phyloP scores from a whole-genome alignment of 1,140 invertebrate genomes.

The Pseudomyrmex gracilis region DNA sequence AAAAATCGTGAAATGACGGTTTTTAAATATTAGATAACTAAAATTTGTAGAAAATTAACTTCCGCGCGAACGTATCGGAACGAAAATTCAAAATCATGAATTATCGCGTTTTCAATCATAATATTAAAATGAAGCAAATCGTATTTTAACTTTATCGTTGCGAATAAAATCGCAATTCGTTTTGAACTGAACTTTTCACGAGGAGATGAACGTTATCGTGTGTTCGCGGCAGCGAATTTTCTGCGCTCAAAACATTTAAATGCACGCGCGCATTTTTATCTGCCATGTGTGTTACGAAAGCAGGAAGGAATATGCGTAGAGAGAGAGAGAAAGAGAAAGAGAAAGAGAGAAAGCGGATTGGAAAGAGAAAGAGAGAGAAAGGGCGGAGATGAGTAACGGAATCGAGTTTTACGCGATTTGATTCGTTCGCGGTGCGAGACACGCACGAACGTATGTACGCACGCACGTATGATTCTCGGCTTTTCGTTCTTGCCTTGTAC shows the following conservation, averaged over 20 bases:
- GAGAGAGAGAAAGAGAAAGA: too few relatives aligned
- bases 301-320: constrained; percentile 10
- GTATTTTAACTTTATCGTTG: constrained; percentile 8
- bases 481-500: constrained; percentile 16
- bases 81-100: not conserved
- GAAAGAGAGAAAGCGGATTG: not conserved
- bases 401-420: constrained; percentile 58
- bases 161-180: constrained; percentile 57
- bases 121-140: not conserved
- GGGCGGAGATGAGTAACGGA: constrained; percentile 45
- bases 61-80: not conserved
- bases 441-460: not conserved
- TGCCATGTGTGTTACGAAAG: constrained; percentile 12
- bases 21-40: not conserved
- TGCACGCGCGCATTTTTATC: not conserved
- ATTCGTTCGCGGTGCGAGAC: constrained; percentile 39
- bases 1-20: not conserved
- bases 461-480: constrained; percentile 41
- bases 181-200: constrained; percentile 72
- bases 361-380: constrained; percentile 3
- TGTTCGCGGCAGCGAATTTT: constrained; percentile 17
- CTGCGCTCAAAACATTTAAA: not conserved
- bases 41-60: not conserved
- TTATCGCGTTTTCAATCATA: not conserved
- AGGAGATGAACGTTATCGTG: constrained; percentile 51